Conservation (phyloP, 2,888 invertebrate genomes). For the Dynastes maya region DNA sequence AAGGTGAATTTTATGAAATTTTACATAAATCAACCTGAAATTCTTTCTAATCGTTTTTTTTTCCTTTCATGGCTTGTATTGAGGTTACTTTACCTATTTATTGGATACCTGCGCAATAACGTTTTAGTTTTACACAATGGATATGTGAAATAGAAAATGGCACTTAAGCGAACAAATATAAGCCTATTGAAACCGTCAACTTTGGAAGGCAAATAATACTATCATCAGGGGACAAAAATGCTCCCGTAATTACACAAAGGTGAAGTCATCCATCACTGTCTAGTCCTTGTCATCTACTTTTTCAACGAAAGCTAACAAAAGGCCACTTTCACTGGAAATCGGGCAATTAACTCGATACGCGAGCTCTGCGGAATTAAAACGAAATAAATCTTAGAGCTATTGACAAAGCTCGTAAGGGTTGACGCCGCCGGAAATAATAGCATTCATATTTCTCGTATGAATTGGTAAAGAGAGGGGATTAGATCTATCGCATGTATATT, state of each 20-base stretch:
- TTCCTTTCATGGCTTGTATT: too few relatives aligned
- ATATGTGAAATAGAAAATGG: neutral
- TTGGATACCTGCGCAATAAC: too few relatives aligned
- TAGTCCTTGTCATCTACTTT: conserved; percentile 10
- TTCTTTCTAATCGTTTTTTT: too few relatives aligned
- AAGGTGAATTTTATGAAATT: too few relatives aligned
- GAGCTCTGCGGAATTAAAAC: neutral
- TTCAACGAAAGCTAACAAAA: conserved; percentile 23
- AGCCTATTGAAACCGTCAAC: neutral
- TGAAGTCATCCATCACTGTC: conserved; percentile 41
- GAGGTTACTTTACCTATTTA: too few relatives aligned
- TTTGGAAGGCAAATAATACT: conserved; percentile 27
- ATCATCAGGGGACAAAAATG: conserved; percentile 18
- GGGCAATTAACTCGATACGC: conserved; percentile 16
- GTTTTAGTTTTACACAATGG: too few relatives aligned
- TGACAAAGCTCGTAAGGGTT: neutral
- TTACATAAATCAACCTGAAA: too few relatives aligned
- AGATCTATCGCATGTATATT: neutral
- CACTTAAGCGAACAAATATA: neutral
- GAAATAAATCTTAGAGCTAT: conserved; percentile 10
- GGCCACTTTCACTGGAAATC: conserved; percentile 13
- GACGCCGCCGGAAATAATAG: neutral
- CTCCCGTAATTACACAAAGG: conserved; percentile 40
- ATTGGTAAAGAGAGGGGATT: conserved; percentile 1
- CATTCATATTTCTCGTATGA: conserved; percentile 7